Conservation (phyloP, 1,140 invertebrate genomes). For the Pseudomyrmex sp. region DNA sequence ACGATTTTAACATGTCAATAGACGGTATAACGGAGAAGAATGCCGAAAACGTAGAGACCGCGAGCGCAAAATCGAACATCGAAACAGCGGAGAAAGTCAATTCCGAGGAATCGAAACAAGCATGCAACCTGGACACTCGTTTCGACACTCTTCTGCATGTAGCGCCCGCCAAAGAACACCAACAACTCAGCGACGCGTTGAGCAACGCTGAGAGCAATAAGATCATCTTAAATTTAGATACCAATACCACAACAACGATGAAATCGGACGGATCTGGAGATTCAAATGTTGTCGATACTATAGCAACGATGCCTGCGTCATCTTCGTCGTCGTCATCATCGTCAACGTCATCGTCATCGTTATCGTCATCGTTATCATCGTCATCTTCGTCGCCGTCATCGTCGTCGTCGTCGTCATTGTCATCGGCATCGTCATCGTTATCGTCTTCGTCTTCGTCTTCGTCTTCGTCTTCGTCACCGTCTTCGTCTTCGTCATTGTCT, state of each 20-base stretch:
- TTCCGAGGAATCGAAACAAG: slow-evolving; percentile 69
- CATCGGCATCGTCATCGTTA: neutral
- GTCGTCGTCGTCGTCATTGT: too few species aligned
- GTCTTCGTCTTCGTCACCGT: neutral
- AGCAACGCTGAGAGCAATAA: slow-evolving; percentile 76
- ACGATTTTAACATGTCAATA: slow-evolving; percentile 58
- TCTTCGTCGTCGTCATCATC: too few species aligned
- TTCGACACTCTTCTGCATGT: slow-evolving; percentile 78
- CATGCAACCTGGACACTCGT: slow-evolving; percentile 76
- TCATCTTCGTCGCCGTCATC: neutral
- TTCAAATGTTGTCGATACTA: slow-evolving; percentile 18
- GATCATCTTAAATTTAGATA: slow-evolving; percentile 83
- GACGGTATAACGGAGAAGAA: slow-evolving; percentile 43
- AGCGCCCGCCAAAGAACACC: slow-evolving; percentile 60
- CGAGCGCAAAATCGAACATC: slow-evolving; percentile 54
- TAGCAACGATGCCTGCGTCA: neutral
- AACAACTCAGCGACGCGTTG: slow-evolving; percentile 66
- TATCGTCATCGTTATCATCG: neutral
- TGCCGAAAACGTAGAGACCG: neutral
- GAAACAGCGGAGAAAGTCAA: slow-evolving; percentile 64
- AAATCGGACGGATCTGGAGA: slow-evolving; percentile 73
- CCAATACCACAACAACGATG: slow-evolving; percentile 83
- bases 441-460: neutral
- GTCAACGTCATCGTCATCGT: neutral
- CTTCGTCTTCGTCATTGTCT: slow-evolving; percentile 15